A percentile compares a stretch with the other conserved stretches of the same genome.
These are phyloP conservation scores for Acyrthosiphon pisum DNA, from an alignment of 1,140 invertebrate species.

Conservation along the genomic window DNA sequence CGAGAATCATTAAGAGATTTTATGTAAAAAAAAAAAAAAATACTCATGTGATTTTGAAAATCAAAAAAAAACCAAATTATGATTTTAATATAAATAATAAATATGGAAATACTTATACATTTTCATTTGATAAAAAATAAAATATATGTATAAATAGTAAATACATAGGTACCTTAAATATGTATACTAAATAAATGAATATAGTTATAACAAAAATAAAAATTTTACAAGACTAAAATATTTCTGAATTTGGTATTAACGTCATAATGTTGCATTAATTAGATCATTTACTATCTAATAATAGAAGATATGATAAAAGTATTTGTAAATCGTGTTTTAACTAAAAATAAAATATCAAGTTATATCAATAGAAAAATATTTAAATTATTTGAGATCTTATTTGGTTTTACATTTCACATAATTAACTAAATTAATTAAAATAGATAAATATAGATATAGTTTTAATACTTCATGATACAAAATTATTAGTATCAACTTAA, in stretches of 20 bases:
- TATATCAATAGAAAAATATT: background rate
- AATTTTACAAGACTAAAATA: background rate
- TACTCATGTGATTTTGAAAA: background rate
- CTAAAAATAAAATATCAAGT: background rate
- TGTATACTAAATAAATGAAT: conserved; percentile 1
- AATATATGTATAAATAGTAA: background rate
- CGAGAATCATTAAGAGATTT: background rate
- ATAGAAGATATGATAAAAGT: background rate
- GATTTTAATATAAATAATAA: background rate
- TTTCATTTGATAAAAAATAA: background rate
- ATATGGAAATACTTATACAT: background rate
- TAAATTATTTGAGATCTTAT: conserved; percentile 42
- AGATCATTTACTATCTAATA: background rate
- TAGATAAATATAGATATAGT: background rate
- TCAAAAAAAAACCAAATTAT: background rate
- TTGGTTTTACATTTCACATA: background rate
- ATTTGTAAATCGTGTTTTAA: background rate
- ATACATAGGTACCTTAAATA: background rate
- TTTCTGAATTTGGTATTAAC: conserved; percentile 9
- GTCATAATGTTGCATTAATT: background rate
- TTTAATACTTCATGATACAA: background rate
- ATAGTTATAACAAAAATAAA: conserved; percentile 38
- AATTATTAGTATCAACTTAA: background rate
- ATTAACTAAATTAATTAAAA: background rate
- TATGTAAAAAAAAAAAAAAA: background rate